Percentiles rank a stretch among this genome's conserved stretches.
phyloP scores from a whole-genome alignment of 2,888 invertebrate genomes.

The Apotomis betuletana region DNA sequence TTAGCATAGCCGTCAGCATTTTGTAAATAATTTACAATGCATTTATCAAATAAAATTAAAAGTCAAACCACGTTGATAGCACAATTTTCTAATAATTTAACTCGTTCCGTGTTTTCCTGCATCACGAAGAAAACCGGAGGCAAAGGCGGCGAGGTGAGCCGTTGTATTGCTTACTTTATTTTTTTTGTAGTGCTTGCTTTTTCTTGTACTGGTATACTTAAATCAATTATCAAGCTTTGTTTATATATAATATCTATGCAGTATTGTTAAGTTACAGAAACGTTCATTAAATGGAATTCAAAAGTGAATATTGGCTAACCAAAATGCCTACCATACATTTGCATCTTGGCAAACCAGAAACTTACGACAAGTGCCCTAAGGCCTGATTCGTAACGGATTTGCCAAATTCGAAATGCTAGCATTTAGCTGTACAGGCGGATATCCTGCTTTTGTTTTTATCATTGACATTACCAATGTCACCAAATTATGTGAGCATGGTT shows the following conservation, averaged over 20 bases:
- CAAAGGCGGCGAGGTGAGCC: constrained; percentile 61
- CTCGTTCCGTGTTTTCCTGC: constrained; percentile 69
- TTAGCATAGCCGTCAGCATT: constrained; percentile 60
- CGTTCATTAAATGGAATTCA: too few species aligned
- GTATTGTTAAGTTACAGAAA: not conserved
- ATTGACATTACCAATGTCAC: too few species aligned
- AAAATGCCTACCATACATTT: too few species aligned
- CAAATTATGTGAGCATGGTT: too few species aligned
- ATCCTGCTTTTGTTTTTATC: too few species aligned
- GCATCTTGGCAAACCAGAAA: too few species aligned
- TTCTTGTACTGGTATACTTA: constrained; percentile 4
- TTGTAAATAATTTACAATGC: constrained; percentile 52
- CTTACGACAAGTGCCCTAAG: too few species aligned
- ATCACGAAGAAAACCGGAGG: constrained; percentile 64
- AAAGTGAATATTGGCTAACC: too few species aligned
- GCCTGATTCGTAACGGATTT: too few species aligned
- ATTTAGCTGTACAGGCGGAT: too few species aligned
- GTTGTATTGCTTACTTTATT: constrained; percentile 44
- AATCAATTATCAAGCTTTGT: constrained; percentile 1
- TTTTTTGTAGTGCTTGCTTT: constrained; percentile 32
- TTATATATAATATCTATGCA: constrained; percentile 7
- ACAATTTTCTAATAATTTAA: constrained; percentile 64
- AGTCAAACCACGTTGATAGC: constrained; percentile 60
- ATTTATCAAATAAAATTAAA: constrained; percentile 56
- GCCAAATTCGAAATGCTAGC: too few species aligned